Evolutionary conservation across 2,797 vertebrate genomes (phyloP).

Genomic region (Lutjanus argentimaculatus): DNA sequence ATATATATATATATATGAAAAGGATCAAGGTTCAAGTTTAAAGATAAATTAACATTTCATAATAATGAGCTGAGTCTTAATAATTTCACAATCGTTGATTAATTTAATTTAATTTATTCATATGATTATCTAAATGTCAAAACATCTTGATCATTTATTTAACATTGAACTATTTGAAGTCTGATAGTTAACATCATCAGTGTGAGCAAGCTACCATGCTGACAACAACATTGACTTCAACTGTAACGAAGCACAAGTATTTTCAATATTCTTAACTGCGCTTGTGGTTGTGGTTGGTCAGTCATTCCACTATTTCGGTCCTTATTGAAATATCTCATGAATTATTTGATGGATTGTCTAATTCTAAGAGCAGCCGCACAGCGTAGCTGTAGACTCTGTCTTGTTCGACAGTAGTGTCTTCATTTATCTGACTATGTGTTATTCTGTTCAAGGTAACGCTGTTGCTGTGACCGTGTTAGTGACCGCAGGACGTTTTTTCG

Average conservation of each 20-base stretch:
- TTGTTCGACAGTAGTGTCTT: background rate
- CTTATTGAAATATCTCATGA: background rate
- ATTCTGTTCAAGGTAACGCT: constrained; percentile 75
- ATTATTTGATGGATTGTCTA: background rate
- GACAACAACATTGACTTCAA: background rate
- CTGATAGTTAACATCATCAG: background rate
- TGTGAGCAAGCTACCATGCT: background rate
- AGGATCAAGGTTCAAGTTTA: too few species aligned
- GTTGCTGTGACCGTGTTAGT: constrained; percentile 81
- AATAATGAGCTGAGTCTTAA: too few species aligned
- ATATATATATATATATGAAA: too few species aligned
- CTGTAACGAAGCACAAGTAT: too few species aligned
- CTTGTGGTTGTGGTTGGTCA: background rate
- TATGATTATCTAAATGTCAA: too few species aligned
- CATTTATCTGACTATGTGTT: background rate
- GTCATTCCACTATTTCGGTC: background rate
- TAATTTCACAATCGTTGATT: too few species aligned
- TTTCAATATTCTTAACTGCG: too few species aligned
- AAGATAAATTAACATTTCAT: too few species aligned
- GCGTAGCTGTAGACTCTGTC: background rate
- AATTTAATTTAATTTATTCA: too few species aligned
- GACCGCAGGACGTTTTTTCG: constrained; percentile 83
- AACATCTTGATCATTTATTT: too few species aligned
- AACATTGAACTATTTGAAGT: too few species aligned
- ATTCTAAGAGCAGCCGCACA: background rate